phyloP scores from a whole-genome alignment of 1,140 invertebrate genomes.

The Drosophila truncata region DNA sequence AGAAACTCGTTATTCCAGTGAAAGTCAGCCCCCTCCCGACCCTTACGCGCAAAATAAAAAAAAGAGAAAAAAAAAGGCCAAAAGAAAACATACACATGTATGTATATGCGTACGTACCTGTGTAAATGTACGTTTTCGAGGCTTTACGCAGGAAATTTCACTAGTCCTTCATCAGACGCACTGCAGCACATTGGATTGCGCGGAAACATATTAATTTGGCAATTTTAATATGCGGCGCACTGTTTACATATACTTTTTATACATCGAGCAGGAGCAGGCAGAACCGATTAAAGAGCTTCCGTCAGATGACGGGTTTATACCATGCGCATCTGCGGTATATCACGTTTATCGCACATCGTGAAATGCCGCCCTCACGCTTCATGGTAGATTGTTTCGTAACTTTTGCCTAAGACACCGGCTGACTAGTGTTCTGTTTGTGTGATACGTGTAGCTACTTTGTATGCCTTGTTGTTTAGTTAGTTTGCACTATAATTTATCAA shows the following conservation, averaged over 20 bases:
- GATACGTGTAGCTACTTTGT: neutral
- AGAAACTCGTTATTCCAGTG: constrained; percentile 46
- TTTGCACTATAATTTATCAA: neutral
- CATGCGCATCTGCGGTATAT: constrained; percentile 18
- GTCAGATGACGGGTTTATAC: constrained; percentile 42
- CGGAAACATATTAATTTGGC: constrained; percentile 47
- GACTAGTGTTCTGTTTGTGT: neutral
- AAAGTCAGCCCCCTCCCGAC: constrained; percentile 28
- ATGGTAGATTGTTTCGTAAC: constrained; percentile 1
- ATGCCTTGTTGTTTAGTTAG: no score
- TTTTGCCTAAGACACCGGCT: neutral
- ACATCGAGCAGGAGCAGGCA: constrained; percentile 40
- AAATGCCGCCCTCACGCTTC: constrained; percentile 14
- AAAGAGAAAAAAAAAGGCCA: constrained; percentile 16
- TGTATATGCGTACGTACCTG: constrained; percentile 6
- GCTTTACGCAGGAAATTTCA: constrained; percentile 32
- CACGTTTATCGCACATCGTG: constrained; percentile 31
- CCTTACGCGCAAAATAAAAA: constrained; percentile 3
- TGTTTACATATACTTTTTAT: constrained; percentile 48
- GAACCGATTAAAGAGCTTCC: constrained; percentile 51
- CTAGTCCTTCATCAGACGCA: constrained; percentile 26
- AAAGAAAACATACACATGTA: constrained; percentile 37
- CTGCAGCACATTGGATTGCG: constrained; percentile 23
- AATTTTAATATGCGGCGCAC: constrained; percentile 32
- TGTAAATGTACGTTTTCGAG: constrained; percentile 15